Evolutionary conservation across 2,797 vertebrate genomes (phyloP).

Genomic region (Parauchenoglanis ngamensis): DNA sequence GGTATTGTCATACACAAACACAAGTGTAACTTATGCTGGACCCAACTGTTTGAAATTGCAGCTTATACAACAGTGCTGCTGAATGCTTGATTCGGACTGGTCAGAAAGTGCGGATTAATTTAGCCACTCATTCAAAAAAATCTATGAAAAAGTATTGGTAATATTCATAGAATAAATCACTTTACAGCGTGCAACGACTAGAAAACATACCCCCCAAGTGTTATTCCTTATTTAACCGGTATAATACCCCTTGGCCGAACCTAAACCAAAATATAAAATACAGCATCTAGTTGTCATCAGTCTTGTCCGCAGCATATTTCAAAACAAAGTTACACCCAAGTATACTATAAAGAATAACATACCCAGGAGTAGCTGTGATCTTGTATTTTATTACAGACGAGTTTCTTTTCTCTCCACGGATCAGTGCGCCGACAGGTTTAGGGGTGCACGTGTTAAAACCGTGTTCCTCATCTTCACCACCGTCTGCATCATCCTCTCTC

Average conservation of each 20-base stretch:
- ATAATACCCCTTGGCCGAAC: background rate
- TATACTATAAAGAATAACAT: background rate
- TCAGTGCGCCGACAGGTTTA: slow-evolving; percentile 63
- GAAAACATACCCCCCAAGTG: background rate
- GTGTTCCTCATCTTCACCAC: slow-evolving; percentile 4
- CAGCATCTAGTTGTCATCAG: background rate
- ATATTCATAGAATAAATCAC: background rate
- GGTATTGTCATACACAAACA: background rate
- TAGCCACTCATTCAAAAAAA: background rate
- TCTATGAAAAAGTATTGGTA: too few species aligned
- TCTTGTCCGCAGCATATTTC: background rate
- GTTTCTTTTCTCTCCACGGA: slow-evolving; percentile 65
- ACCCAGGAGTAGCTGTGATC: slow-evolving; percentile 79
- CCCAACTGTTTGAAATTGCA: background rate
- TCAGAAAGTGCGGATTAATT: background rate
- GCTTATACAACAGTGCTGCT: background rate
- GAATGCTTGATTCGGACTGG: background rate
- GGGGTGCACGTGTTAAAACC: slow-evolving; percentile 60
- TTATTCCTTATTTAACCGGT: background rate
- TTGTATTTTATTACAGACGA: slow-evolving; percentile 78
- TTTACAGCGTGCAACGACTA: background rate
- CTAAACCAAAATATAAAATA: background rate
- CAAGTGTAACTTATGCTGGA: background rate
- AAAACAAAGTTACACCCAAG: background rate
- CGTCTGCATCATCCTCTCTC: background rate